A percentile compares a stretch with the other conserved stretches of the same genome.
phyloP scores from a whole-genome alignment of 2,113 vertebrate species.

The Salvelinus namaycush region DNA sequence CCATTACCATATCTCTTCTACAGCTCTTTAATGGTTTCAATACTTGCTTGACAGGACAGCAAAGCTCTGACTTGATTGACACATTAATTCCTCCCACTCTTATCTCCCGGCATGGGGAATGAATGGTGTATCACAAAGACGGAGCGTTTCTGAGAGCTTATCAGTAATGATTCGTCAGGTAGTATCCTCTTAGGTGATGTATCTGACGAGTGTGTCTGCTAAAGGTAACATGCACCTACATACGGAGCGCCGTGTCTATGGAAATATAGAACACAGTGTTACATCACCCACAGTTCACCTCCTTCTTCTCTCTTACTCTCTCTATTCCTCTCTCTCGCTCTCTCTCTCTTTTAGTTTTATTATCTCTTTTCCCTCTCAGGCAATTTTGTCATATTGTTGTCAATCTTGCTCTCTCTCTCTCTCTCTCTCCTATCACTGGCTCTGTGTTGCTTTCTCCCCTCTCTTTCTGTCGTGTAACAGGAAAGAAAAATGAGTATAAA shows the following conservation, averaged over 20 bases:
- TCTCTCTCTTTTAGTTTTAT: neutral
- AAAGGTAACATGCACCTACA: slow-evolving; percentile 26
- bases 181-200: slow-evolving; percentile 53
- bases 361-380: neutral
- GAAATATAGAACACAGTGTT: neutral
- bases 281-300: neutral
- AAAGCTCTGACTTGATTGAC: slow-evolving; percentile 59
- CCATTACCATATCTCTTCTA: slow-evolving; percentile 63
- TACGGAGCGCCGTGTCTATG: slow-evolving; percentile 6
- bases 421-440: neutral
- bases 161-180: slow-evolving; percentile 65
- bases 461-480: too few relatives aligned
- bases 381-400: neutral
- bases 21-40: slow-evolving; percentile 60
- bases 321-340: neutral
- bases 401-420: neutral
- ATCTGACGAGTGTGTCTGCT: slow-evolving; percentile 16
- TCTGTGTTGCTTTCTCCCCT: neutral
- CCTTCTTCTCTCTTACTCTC: neutral
- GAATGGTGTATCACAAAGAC: slow-evolving; percentile 56
- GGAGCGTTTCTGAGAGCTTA: slow-evolving; percentile 41
- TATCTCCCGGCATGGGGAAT: slow-evolving; percentile 53
- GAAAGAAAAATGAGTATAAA: slow-evolving; percentile 24
- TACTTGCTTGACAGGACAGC: slow-evolving; percentile 48
- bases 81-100: slow-evolving; percentile 66